Evolutionary conservation across 1,140 invertebrate species (phyloP), one percentile per base, ranked within the genome.

Genomic region (Solenopsis invicta): DNA sequence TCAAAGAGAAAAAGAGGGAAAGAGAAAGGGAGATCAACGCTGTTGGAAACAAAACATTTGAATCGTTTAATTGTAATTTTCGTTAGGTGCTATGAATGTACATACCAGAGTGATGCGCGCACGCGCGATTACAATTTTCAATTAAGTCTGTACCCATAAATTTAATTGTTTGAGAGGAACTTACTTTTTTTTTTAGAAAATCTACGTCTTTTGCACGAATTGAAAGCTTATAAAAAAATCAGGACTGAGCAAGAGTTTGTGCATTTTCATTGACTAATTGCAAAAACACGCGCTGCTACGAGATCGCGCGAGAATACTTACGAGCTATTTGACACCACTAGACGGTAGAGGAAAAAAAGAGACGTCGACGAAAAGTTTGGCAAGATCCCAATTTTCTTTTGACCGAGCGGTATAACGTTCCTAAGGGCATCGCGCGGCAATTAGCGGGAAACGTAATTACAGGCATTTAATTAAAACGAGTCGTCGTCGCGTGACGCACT

Each of bases 391-490:
- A 91, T 89, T 92, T 92, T 92, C 88, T 92, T 91, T 90, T 76
- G 80, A 78, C 85, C 76, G 80, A 56, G 62, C 56, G 69, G 71
- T 87, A 87, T 78, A 86, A 82, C 72, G 61, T 77, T 88, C 66
- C 86, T 91, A 76, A 74, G 56, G 82, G 75, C 59, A 91, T 85
- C 76, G 67, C 87, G 82, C 91, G 89, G 92, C 92, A 93, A 93
- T 93, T 93, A 93, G 93, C 91, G 92, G 91, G 92, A 93, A 93
- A 92, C 86, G 92, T 90, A 93, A 93, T 93, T 93, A 93, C 92
- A 88, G 90, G 89, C 89, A 93, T 93, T 93, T 93, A 93, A 93
- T 93, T 93, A 93, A 93, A 93, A 88, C 92, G 91, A 90, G 89
- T 93, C 90, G 89, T 88, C 85, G 88, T 89, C 88, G 89, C 87